Evolutionary conservation across 2,113 vertebrate genomes (phyloP), one percentile per base, ranked within the genome.

Genomic region (Oryzias woworae): DNA sequence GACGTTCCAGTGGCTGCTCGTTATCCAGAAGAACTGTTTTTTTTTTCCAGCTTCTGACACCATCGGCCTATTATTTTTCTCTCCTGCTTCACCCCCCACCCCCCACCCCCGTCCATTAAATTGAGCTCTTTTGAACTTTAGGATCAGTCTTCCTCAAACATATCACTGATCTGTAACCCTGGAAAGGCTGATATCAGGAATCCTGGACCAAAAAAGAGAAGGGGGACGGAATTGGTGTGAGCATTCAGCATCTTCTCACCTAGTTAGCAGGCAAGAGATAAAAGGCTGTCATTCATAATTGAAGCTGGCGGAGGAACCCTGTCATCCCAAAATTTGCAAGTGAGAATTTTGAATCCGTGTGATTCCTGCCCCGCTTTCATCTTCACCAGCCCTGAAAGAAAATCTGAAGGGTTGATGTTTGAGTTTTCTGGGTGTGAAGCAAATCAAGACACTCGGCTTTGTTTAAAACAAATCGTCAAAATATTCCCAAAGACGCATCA

Each of bases 231-330:
- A 5, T 45, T 55, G 52, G 72, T 62, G 69, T 26, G 66, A 75
- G 79, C 63, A 8, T 57, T 71, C 51, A 75, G 73, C 73, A 74
- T 81, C 80, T 52, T 81, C 74, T 76, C 75, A 62, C 75, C 83
- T 87, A 90, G 90, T 92, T 90, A 91, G 78, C 77, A 75, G 76
- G 66, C 55, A 56, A 58, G 62, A 91, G 87, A 91, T 91, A 86
- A 91, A 92, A 92, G 85, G 58, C 77, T 87, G 86, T 89, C 86
- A 88, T 89, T 90, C 73, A 90, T 92, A 89, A 91, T 89, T 90
- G 83, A 89, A 79, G 73, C 72, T 78, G 83, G 82, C 48, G 17
- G 71, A 75, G 78, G 78, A 84, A 78, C 82, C 82, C 84, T 85
- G 82, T 89, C 88, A 85, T 90, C 84, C 81, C 66, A 64, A 76